A percentile compares a stretch with the other conserved stretches of the same genome.
phyloP scores from a whole-genome alignment of 2,797 vertebrate genomes.

The Periparus ater region DNA sequence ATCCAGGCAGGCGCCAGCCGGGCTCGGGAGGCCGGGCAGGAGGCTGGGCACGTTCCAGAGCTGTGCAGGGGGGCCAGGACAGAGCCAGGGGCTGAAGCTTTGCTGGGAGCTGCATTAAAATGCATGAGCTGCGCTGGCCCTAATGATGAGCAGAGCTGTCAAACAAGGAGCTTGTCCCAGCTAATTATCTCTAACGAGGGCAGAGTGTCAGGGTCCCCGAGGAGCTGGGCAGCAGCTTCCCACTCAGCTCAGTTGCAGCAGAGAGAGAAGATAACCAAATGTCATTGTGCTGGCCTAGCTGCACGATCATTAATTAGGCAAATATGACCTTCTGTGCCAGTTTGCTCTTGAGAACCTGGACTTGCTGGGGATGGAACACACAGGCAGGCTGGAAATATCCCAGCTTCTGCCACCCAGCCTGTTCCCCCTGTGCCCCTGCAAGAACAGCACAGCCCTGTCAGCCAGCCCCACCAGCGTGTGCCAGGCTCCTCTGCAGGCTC shows the following conservation, averaged over 20 bases:
- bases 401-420: background rate
- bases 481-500: background rate
- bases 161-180: constrained; percentile 56
- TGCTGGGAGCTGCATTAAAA: constrained; percentile 49
- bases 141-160: constrained; percentile 70
- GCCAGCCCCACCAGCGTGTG: background rate
- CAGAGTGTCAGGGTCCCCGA: constrained; percentile 66
- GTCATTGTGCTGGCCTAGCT: constrained; percentile 25
- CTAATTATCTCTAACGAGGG: constrained; percentile 76
- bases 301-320: constrained; percentile 58
- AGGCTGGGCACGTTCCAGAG: background rate
- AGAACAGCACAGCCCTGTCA: background rate
- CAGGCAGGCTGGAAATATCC: background rate
- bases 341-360: constrained; percentile 25
- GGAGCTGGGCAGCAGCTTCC: constrained; percentile 47
- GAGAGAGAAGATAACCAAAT: constrained; percentile 19
- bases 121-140: constrained; percentile 33
- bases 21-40: background rate
- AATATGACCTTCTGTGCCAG: constrained; percentile 53
- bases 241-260: constrained; percentile 24
- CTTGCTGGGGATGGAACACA: background rate
- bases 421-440: background rate
- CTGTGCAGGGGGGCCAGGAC: background rate
- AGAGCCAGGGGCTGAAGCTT: background rate
- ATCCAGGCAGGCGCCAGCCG: accelerated